phyloP scores from a whole-genome alignment of 1,140 invertebrate genomes.

The Caenorhabditis remanei region DNA sequence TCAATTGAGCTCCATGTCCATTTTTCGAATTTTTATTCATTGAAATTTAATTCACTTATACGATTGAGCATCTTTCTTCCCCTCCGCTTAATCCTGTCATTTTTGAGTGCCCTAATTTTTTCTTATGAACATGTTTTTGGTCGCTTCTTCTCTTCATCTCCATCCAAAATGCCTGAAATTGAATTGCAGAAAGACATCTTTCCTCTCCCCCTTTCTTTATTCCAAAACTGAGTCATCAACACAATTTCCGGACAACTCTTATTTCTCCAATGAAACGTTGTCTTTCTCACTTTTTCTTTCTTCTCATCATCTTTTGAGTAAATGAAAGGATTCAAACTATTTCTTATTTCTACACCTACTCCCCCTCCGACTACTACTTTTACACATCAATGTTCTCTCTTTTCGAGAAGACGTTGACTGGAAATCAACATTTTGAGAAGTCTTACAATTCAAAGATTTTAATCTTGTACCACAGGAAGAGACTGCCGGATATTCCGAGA shows the following conservation, averaged over 20 bases:
- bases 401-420: not conserved
- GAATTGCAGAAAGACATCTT: not conserved
- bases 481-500: not conserved
- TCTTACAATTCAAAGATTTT: too few species aligned
- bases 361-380: constrained; percentile 1
- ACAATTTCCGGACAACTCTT: constrained; percentile 38
- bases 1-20: too few species aligned
- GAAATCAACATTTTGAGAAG: not conserved
- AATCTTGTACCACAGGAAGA: not conserved
- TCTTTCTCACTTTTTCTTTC: not conserved
- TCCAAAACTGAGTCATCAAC: constrained; percentile 36
- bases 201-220: not conserved
- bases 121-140: constrained; percentile 18
- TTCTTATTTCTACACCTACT: too few species aligned
- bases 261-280: not conserved
- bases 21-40: not conserved
- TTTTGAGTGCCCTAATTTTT: not conserved
- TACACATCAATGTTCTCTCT: constrained; percentile 10
- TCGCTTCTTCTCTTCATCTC: not conserved
- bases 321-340: not conserved
- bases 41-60: not conserved
- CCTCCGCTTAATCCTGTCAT: not conserved
- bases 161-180: constrained; percentile 14
- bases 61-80: not conserved
- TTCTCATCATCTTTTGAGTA: not conserved